Evolutionary conservation across 64 coral and sea anemone species (phyloP).

Genomic region (Stichodactyla mertensii): DNA sequence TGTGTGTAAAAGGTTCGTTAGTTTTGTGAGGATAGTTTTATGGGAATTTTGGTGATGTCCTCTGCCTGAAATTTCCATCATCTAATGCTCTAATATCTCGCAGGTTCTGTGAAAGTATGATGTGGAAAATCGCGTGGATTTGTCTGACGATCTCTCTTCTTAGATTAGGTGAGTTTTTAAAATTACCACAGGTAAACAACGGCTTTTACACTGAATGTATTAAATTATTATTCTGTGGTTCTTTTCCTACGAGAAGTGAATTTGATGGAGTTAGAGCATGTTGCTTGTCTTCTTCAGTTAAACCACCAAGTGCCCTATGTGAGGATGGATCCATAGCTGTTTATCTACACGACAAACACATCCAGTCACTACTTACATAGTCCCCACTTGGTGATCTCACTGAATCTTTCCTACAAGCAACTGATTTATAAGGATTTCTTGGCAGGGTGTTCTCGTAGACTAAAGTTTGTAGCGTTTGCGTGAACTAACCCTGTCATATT

Average conservation of each 20-base stretch:
- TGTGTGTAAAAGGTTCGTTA: slow-evolving; percentile 41
- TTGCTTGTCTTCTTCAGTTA: neutral
- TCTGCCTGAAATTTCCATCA: neutral
- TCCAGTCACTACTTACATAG: neutral
- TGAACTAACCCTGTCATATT: neutral
- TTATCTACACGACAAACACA: neutral
- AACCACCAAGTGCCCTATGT: neutral
- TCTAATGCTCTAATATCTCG: neutral
- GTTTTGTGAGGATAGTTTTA: neutral
- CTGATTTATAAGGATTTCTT: neutral
- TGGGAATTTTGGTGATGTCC: neutral
- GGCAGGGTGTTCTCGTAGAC: neutral
- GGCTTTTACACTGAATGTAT: neutral
- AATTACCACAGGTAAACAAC: slow-evolving; percentile 8
- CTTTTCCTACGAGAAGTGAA: neutral
- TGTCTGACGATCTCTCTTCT: slow-evolving; percentile 26
- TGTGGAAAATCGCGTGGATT: slow-evolving; percentile 42
- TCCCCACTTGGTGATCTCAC: neutral
- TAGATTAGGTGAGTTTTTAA: slow-evolving; percentile 48
- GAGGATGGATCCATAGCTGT: neutral
- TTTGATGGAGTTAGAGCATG: neutral
- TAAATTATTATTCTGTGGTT: neutral
- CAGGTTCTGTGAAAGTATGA: slow-evolving; percentile 36
- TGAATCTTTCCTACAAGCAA: neutral
- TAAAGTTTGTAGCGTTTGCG: neutral